Conservation (phyloP, 2,888 invertebrate genomes). For the Atrina japonica region DNA sequence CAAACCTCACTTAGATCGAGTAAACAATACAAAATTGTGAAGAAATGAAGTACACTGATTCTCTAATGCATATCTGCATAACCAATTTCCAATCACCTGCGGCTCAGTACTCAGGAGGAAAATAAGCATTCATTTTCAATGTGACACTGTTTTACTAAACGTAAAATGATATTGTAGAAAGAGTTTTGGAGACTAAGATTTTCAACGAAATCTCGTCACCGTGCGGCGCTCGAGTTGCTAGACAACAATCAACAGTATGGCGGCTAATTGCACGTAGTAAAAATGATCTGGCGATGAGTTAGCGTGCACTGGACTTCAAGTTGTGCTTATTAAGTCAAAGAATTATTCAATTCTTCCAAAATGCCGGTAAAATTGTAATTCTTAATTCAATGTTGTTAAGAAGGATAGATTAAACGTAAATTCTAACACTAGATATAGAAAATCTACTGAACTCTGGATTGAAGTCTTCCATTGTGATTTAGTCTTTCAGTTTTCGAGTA, state of each 20-base stretch:
- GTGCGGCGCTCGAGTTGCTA: conserved; percentile 50
- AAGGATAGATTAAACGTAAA: too few relatives aligned
- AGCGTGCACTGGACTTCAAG: not conserved
- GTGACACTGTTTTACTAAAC: not conserved
- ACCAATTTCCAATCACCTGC: too few relatives aligned
- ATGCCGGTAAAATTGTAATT: not conserved
- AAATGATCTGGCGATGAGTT: conserved; percentile 1
- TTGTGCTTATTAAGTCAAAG: not conserved
- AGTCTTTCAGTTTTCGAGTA: too few relatives aligned
- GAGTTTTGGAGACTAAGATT: conserved; percentile 6
- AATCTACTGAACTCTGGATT: too few relatives aligned
- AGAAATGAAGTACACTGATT: not conserved
- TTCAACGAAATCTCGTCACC: not conserved
- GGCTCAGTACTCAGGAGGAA: too few relatives aligned
- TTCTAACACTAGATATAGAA: too few relatives aligned
- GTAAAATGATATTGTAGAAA: not conserved
- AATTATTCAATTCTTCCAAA: not conserved
- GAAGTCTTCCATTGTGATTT: too few relatives aligned
- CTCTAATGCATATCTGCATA: too few relatives aligned
- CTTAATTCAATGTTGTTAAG: too few relatives aligned
- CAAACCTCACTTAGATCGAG: not conserved
- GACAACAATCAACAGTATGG: conserved; percentile 61
- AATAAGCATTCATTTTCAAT: not conserved
- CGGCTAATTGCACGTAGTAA: conserved; percentile 24
- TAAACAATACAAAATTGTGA: conserved; percentile 2